Evolutionary conservation across 2,113 vertebrate genomes (phyloP), one percentile per base, ranked within the genome.

Genomic region (Tapirus terrestris): DNA sequence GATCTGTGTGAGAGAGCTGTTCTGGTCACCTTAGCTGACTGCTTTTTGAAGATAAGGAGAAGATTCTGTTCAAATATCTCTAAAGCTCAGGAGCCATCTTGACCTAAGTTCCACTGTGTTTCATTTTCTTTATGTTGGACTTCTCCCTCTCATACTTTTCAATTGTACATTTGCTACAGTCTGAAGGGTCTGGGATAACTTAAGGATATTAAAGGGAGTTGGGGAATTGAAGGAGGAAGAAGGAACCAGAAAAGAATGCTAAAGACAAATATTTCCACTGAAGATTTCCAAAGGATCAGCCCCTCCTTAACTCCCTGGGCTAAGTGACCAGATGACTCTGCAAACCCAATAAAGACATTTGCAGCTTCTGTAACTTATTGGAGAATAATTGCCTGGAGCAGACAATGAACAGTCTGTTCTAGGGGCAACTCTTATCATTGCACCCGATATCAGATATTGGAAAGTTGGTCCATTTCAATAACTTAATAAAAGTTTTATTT

Each of bases 401-500:
- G 25, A 6, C 48, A 75, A 72, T 68, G n/a, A n/a, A 63, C 8
- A 84, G 27, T 92, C n/a, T n/a, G 10, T 67, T 75, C 43, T 53
- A 14, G 17, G 31, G 48, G 17, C 10, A 90, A 31, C 10, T 76
- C 21, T 89, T 63, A 65, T 68, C 63, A 63, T 81, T 76, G 39
- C 68, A 70, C 33, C 31, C 67, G 63, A 25, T 86, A 80, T 51
- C 27, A 75, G n/a, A 77, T 45, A 81, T 65, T 85, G 48, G 43
- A 88, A 82, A 92, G 43, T n/a, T 79, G 48, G 48, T 33, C 90
- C 60, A 68, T 80, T 94, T 96, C 21, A 94, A n/a, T 56, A 63
- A 94, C 77, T 85, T 84, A 91, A 94, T 88, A 65, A 95, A 90
- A 83, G 31, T 92, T 96, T 92, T 89, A 84, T 76, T 79, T 92